Base-by-base conservation (phyloP, 1,140 invertebrate species). In the Procambarus clarkii region DNA sequence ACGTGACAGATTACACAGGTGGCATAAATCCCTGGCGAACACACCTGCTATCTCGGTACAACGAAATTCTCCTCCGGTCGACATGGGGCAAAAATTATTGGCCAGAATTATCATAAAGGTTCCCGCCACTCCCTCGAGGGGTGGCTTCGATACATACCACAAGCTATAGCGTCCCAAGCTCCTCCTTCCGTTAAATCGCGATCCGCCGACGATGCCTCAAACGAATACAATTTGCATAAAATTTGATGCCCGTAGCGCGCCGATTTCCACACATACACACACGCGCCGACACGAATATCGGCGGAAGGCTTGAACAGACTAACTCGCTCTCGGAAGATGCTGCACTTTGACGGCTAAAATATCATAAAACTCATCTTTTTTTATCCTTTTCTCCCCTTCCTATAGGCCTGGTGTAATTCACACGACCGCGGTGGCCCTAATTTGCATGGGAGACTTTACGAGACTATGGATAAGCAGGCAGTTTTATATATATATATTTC, bases 351-450 rank as follows among this genome's bases (percentile, higher is more conserved):
- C 21, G 71, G 71, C 71, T 76, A 78, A 45, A 76, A 86, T 86
- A 86, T 77, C 85, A 78, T 86, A 86, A 86, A 86, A 86, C 85
- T 34, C 74, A 21, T 48, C 44, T 78, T 78, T 86, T 86, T 86
- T 86, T 79, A 13, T 58, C 54, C 21, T 18, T 34, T 34, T 24
- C 69, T 11, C 58, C 11, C 81, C 58, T 58, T 60, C 82, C 21
- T 64, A 84, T 77, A 78, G 85, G 85, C 54, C 48, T 78, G 64
- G 3, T 54, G 85, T 86, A 78, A 86, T 86, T 86, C 85, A 78
- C 48, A 34, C 71, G 85, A 44, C 76, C 85, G 85, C 85, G 71
- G 85, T 78, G 85, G 85, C 71, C 85, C 85, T 86, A 86, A 86
- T 86, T 86, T 86, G 85, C 85, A 86, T 86, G 85, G 69, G 46